Percentiles rank a stretch among this genome's conserved stretches.
These are phyloP conservation scores for Eupithecia insigniata DNA, from an alignment of 2,888 invertebrate species.

Conservation along the genomic window DNA sequence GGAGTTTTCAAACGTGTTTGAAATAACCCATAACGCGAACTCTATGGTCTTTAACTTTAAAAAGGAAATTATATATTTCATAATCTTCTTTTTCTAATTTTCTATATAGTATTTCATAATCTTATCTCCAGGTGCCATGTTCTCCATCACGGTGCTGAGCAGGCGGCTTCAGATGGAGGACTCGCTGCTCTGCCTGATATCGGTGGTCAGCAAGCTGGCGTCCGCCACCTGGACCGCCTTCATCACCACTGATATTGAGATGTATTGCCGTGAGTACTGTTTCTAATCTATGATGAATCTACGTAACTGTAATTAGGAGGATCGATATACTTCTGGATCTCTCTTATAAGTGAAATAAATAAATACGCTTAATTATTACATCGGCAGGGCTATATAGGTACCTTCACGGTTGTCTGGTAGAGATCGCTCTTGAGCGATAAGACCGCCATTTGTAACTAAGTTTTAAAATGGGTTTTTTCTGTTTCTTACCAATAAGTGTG, in stretches of 20 bases:
- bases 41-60: neutral
- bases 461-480: too few species aligned
- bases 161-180: constrained; percentile 71
- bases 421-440: too few species aligned
- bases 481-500: too few species aligned
- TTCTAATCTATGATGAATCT: too few species aligned
- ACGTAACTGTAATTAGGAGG: too few species aligned
- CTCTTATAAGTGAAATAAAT: too few species aligned
- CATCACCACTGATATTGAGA: constrained; percentile 69
- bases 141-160: constrained; percentile 74
- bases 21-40: neutral
- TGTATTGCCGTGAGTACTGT: constrained; percentile 70
- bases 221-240: constrained; percentile 78
- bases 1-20: neutral
- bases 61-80: neutral
- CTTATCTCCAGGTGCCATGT: constrained; percentile 68
- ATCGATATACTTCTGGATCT: too few species aligned
- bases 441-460: too few species aligned
- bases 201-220: constrained; percentile 71
- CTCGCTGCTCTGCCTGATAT: constrained; percentile 71
- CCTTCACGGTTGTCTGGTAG: too few species aligned
- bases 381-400: too few species aligned
- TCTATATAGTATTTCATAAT: too few species aligned
- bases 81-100: neutral
- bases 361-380: too few species aligned